phyloP scores from a whole-genome alignment of 2,888 invertebrate genomes.

The Agonopterix alstromeriana region DNA sequence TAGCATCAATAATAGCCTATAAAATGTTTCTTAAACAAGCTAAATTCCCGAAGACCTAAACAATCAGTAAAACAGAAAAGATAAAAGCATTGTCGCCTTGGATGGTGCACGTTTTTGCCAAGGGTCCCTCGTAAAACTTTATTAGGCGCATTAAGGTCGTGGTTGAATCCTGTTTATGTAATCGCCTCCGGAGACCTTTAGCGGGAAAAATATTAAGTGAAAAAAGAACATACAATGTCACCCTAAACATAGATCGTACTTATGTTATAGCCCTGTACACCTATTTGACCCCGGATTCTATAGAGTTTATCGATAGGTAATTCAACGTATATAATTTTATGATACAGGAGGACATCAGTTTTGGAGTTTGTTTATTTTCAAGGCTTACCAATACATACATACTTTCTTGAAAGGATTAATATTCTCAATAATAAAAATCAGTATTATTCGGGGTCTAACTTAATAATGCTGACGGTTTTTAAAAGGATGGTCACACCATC shows the following conservation, averaged over 20 bases:
- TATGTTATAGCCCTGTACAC: slow-evolving; percentile 16
- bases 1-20: neutral
- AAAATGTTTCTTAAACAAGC: slow-evolving; percentile 22
- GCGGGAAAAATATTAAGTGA: slow-evolving; percentile 73
- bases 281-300: too few relatives aligned
- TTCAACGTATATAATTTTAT: neutral
- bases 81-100: slow-evolving; percentile 74
- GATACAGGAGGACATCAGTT: neutral
- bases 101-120: slow-evolving; percentile 69
- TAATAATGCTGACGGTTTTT: too few relatives aligned
- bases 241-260: slow-evolving; percentile 57
- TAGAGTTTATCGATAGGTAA: neutral
- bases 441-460: too few relatives aligned
- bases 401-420: too few relatives aligned
- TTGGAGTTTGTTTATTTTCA: too few relatives aligned
- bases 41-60: slow-evolving; percentile 59
- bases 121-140: slow-evolving; percentile 75
- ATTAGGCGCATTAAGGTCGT: slow-evolving; percentile 75
- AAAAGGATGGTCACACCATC: too few relatives aligned
- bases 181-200: slow-evolving; percentile 72
- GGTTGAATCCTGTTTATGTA: slow-evolving; percentile 77
- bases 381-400: too few relatives aligned
- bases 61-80: slow-evolving; percentile 72
- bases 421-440: too few relatives aligned
- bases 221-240: slow-evolving; percentile 67